A percentile compares a stretch with the other conserved stretches of the same genome.
phyloP scores from a whole-genome alignment of 92 coral and sea anemone genomes.

The Ricordea florida region DNA sequence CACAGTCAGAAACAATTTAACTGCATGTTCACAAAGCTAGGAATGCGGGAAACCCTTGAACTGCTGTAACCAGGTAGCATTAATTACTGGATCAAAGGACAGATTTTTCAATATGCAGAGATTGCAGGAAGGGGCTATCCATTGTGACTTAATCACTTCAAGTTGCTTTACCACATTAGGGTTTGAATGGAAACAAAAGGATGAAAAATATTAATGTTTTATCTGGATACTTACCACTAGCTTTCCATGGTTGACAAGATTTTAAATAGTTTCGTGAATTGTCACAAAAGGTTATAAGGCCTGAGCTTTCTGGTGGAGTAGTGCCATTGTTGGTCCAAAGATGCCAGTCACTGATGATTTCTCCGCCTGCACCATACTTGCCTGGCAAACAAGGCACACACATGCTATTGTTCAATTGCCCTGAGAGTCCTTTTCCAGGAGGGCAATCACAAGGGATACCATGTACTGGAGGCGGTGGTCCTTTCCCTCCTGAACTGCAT shows the following conservation, averaged over 20 bases:
- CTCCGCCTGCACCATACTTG: constrained; percentile 72
- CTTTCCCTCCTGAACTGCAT: neutral
- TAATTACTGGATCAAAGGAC: neutral
- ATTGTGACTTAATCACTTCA: too few species aligned
- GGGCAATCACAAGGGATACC: constrained; percentile 64
- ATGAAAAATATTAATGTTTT: too few species aligned
- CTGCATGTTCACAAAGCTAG: too few species aligned
- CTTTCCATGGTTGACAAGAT: constrained; percentile 69
- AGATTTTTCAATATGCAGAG: neutral
- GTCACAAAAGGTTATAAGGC: constrained; percentile 71
- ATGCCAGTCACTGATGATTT: constrained; percentile 72
- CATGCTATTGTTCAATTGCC: neutral
- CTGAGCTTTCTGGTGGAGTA: constrained; percentile 66
- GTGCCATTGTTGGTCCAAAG: constrained; percentile 79
- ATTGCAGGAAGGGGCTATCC: too few species aligned
- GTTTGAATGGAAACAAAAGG: too few species aligned
- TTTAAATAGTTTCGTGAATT: constrained; percentile 45
- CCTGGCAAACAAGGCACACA: constrained; percentile 57
- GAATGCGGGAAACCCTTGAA: too few species aligned
- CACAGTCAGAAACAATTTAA: neutral
- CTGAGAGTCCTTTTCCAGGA: constrained; percentile 62
- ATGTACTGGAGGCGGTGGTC: neutral
- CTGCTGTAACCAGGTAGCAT: too few species aligned
- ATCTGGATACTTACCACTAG: constrained; percentile 72
- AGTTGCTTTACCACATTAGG: too few species aligned